Evolutionary conservation across 2,888 invertebrate species (phyloP).

Genomic region (Xestia rhomboidea): DNA sequence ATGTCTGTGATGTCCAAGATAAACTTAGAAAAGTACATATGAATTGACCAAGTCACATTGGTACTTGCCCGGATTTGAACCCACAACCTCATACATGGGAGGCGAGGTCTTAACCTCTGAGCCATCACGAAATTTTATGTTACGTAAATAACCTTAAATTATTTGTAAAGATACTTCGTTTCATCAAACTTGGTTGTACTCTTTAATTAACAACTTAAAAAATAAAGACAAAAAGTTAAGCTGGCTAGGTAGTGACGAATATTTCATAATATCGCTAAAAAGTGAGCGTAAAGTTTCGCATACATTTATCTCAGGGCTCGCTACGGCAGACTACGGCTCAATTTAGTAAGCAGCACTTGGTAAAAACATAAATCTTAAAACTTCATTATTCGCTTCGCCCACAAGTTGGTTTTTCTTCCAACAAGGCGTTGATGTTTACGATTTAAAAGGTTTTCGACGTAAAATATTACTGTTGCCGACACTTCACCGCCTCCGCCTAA

Average conservation of each 20-base stretch:
- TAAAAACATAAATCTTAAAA: constrained; percentile 84
- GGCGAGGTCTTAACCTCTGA: too few species aligned
- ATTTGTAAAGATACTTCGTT: neutral
- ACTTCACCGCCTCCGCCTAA: constrained; percentile 74
- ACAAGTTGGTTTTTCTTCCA: constrained; percentile 82
- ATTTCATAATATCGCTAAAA: constrained; percentile 38
- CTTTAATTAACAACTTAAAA: constrained; percentile 5
- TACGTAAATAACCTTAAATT: neutral
- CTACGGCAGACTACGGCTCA: constrained; percentile 43
- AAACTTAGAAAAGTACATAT: too few species aligned
- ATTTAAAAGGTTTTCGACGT: constrained; percentile 88
- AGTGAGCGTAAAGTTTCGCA: constrained; percentile 47
- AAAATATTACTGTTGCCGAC: constrained; percentile 85
- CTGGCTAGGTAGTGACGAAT: constrained; percentile 16
- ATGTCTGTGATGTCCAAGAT: too few species aligned
- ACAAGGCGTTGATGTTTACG: constrained; percentile 85
- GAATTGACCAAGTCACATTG: too few species aligned
- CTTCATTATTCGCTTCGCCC: constrained; percentile 82
- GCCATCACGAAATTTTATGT: too few species aligned
- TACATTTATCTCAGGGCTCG: constrained; percentile 53
- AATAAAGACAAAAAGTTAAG: constrained; percentile 19
- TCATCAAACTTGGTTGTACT: neutral
- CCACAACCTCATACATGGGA: too few species aligned
- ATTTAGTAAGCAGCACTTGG: constrained; percentile 74
- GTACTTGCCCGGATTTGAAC: too few species aligned